These are phyloP conservation scores for Megaustenia siamemsis DNA, from an alignment of 2,888 invertebrate genomes.

Conservation along the genomic window DNA sequence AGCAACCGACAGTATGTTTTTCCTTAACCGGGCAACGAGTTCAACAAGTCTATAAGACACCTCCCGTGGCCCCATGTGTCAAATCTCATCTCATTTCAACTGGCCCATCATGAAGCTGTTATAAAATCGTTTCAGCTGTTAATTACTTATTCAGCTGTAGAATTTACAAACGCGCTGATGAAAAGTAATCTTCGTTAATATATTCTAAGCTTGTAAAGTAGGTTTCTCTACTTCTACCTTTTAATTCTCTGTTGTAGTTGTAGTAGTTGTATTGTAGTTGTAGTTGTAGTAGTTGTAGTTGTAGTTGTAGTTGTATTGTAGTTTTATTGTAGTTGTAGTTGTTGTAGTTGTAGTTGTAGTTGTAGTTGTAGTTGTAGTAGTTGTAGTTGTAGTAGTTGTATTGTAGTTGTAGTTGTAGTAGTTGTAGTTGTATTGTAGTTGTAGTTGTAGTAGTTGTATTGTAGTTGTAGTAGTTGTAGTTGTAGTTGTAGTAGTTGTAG, in stretches of 20 bases:
- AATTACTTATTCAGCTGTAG: too few relatives aligned
- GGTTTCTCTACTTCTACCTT: too few relatives aligned
- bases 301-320: not conserved
- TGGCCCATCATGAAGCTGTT: too few relatives aligned
- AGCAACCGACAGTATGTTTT: too few relatives aligned
- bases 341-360: not conserved
- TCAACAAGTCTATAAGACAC: too few relatives aligned
- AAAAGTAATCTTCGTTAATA: too few relatives aligned
- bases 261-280: not conserved
- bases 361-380: not conserved
- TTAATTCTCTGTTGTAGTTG: not conserved
- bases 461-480: not conserved
- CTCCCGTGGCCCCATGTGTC: too few relatives aligned
- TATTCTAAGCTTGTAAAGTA: too few relatives aligned
- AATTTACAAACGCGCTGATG: too few relatives aligned
- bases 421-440: slow-evolving; percentile 28
- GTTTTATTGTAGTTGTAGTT: not conserved
- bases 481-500: slow-evolving; percentile 16
- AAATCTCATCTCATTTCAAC: too few relatives aligned
- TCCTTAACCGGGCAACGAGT: too few relatives aligned
- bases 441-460: slow-evolving; percentile 34
- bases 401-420: slow-evolving; percentile 1
- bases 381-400: slow-evolving; percentile 10
- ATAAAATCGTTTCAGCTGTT: too few relatives aligned
- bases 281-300: not conserved